These are phyloP conservation scores for Agraylea sexmaculata DNA, from an alignment of 1,140 invertebrate species.

Conservation along the genomic window DNA sequence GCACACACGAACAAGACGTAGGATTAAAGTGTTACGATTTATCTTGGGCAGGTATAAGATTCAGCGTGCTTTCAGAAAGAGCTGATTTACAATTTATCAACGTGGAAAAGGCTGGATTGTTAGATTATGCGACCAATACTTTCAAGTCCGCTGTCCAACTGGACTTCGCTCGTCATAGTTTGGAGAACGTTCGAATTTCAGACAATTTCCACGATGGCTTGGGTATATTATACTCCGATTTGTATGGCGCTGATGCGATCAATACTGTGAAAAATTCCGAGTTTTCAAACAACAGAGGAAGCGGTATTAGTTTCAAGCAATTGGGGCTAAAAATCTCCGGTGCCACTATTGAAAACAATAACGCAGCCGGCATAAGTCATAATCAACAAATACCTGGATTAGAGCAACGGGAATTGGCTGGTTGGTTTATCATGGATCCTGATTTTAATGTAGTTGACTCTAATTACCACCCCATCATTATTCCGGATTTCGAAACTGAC, in stretches of 20 bases:
- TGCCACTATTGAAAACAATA: slow-evolving; percentile 71
- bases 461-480: slow-evolving; percentile 54
- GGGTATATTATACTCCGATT: slow-evolving; percentile 78
- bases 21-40: slow-evolving; percentile 79
- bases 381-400: slow-evolving; percentile 75
- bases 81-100: slow-evolving; percentile 79
- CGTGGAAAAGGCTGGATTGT: slow-evolving; percentile 83
- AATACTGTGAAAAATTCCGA: slow-evolving; percentile 82
- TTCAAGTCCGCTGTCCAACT: slow-evolving; percentile 93
- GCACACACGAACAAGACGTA: slow-evolving; percentile 76
- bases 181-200: slow-evolving; percentile 69
- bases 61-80: slow-evolving; percentile 76
- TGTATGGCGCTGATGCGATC: slow-evolving; percentile 73
- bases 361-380: slow-evolving; percentile 79
- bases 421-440: slow-evolving; percentile 69
- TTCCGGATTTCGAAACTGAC: slow-evolving; percentile 48
- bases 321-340: slow-evolving; percentile 69
- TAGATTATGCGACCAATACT: slow-evolving; percentile 82
- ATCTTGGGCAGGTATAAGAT: slow-evolving; percentile 84
- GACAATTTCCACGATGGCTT: slow-evolving; percentile 82
- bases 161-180: slow-evolving; percentile 86
- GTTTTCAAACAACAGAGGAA: slow-evolving; percentile 74
- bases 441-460: slow-evolving; percentile 53
- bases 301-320: slow-evolving; percentile 81
- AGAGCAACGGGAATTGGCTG: slow-evolving; percentile 82